Conservation (phyloP, 2,888 invertebrate genomes). For the Sisyra terminalis region DNA sequence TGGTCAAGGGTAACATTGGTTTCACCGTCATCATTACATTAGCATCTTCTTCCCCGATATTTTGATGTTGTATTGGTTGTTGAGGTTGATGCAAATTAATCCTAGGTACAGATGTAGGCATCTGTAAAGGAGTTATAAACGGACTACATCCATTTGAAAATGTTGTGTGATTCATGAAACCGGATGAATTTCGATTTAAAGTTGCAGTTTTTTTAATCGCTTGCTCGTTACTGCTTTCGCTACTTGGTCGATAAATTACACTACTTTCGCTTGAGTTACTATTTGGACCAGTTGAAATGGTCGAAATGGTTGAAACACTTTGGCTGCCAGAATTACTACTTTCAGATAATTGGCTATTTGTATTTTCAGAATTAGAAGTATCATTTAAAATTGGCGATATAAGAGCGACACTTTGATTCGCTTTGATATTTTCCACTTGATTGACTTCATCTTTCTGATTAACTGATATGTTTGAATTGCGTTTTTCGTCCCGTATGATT, state of each 20-base stretch:
- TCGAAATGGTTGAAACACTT: conserved; percentile 35
- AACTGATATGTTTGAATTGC: conserved; percentile 31
- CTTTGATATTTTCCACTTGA: conserved; percentile 20
- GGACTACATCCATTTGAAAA: too few relatives aligned
- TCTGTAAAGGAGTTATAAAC: too few relatives aligned
- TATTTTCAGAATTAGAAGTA: conserved; percentile 16
- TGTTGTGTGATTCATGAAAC: too few relatives aligned
- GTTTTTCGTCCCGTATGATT: conserved; percentile 39
- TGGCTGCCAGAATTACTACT: conserved; percentile 56
- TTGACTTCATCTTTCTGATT: conserved; percentile 10
- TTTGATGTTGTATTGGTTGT: too few relatives aligned
- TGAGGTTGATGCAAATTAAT: too few relatives aligned
- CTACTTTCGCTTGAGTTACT: conserved; percentile 59
- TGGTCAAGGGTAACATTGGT: conserved; percentile 80
- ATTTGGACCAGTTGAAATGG: conserved; percentile 46
- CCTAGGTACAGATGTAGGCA: too few relatives aligned
- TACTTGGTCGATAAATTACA: conserved; percentile 55
- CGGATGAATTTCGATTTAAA: conserved; percentile 30
- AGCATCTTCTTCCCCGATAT: conserved; percentile 36
- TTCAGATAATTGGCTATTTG: conserved; percentile 42
- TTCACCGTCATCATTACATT: conserved; percentile 50
- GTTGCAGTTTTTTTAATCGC: conserved; percentile 27
- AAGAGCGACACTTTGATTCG: conserved; percentile 27
- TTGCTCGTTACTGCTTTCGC: conserved; percentile 49
- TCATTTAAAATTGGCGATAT: conserved; percentile 61